Conservation (phyloP, 2,888 invertebrate species). For the Scaptomyza caliginosa region DNA sequence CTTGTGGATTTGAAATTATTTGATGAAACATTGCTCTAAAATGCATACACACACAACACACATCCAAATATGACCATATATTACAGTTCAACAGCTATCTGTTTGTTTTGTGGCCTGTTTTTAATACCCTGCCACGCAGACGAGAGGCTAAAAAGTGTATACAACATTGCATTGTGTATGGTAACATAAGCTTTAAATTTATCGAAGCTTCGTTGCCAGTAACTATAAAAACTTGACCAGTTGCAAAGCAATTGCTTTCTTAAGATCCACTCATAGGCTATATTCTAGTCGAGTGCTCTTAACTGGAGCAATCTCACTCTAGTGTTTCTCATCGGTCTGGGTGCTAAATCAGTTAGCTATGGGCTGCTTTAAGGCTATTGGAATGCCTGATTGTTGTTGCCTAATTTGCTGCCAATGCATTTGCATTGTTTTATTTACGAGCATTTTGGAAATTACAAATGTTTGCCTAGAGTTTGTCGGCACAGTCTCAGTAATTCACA, state of each 20-base stretch:
- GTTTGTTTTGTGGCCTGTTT: background rate
- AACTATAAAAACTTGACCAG: background rate
- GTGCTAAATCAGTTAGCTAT: constrained; percentile 40
- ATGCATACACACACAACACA: constrained; percentile 3
- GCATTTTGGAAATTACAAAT: constrained; percentile 39
- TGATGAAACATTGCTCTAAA: constrained; percentile 32
- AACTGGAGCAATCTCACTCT: background rate
- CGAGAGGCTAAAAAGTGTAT: background rate
- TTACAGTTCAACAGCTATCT: background rate
- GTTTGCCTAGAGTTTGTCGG: constrained; percentile 32
- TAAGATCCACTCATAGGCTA: background rate
- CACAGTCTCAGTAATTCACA: constrained; percentile 10
- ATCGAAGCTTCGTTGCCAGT: too few relatives aligned
- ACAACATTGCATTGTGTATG: background rate
- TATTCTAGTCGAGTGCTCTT: background rate
- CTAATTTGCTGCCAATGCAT: constrained; percentile 56
- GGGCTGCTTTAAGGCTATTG: constrained; percentile 14
- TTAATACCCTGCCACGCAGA: constrained; percentile 1
- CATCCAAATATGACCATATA: constrained; percentile 11
- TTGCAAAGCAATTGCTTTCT: background rate
- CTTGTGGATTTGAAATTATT: constrained; percentile 51
- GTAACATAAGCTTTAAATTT: too few relatives aligned
- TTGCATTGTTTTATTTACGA: constrained; percentile 56
- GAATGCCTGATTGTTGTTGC: constrained; percentile 18
- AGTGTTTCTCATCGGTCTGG: constrained; percentile 5